Percentiles rank a stretch among this genome's conserved stretches.
Evolutionary conservation across 2,888 invertebrate species (phyloP).

Genomic region (Drosophila merina): DNA sequence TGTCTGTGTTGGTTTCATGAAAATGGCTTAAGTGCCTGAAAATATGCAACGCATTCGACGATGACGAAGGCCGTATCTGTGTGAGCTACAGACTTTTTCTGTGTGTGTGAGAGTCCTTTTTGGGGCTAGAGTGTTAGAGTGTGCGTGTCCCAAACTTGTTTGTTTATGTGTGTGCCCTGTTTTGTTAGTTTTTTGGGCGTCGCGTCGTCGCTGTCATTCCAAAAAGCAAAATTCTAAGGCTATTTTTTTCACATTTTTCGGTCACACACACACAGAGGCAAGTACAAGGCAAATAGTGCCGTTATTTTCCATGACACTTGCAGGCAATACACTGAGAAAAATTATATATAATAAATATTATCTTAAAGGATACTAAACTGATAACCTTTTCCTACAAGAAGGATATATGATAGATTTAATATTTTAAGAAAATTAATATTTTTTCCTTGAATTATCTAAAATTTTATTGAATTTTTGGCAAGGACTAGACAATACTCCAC

Average conservation of each 20-base stretch:
- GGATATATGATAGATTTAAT: too few species aligned
- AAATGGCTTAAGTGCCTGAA: conserved; percentile 80
- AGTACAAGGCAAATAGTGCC: conserved; percentile 57
- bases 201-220: conserved; percentile 38
- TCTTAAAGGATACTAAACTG: too few species aligned
- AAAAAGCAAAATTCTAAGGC: conserved; percentile 63
- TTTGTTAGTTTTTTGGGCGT: conserved; percentile 62
- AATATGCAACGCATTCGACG: conserved; percentile 73
- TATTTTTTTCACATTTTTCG: conserved; percentile 42
- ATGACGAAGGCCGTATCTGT: conserved; percentile 19
- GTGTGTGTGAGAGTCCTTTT: conserved; percentile 5
- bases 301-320: conserved; percentile 68
- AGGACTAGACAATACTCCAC: too few species aligned
- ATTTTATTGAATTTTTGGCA: neutral
- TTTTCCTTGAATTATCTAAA: neutral
- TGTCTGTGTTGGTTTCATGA: conserved; percentile 63
- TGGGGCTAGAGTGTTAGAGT: neutral
- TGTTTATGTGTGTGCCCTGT: conserved; percentile 28
- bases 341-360: too few species aligned
- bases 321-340: conserved; percentile 31
- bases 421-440: too few species aligned
- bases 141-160: conserved; percentile 8
- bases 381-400: too few species aligned
- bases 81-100: conserved; percentile 14
- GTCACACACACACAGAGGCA: conserved; percentile 14